Percentiles rank a stretch among this genome's conserved stretches.
Evolutionary conservation across 2,888 invertebrate genomes (phyloP).

Genomic region (Ichneumoninae sp.): DNA sequence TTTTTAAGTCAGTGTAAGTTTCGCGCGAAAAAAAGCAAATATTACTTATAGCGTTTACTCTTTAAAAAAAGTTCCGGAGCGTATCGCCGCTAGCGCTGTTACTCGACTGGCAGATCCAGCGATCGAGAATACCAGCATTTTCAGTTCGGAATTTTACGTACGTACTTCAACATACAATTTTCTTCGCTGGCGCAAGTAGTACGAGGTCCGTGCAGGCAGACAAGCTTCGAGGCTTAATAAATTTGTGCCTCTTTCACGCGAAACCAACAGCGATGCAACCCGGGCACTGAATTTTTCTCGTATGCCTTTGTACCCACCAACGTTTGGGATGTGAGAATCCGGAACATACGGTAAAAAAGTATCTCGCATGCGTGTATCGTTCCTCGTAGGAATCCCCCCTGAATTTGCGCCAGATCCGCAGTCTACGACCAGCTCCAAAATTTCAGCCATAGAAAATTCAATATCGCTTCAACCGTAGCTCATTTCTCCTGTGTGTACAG

Average conservation of each 20-base stretch:
- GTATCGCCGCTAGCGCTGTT: too few species aligned
- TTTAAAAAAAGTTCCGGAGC: too few species aligned
- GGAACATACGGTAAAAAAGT: neutral
- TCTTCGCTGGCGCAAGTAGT: neutral
- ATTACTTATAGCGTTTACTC: too few species aligned
- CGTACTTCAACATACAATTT: neutral
- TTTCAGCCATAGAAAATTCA: constrained; percentile 22
- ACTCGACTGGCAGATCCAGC: too few species aligned
- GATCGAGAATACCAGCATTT: too few species aligned
- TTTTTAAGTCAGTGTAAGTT: too few species aligned
- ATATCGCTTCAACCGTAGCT: constrained; percentile 4
- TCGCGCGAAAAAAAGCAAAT: too few species aligned
- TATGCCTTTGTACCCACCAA: neutral
- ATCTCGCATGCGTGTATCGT: neutral
- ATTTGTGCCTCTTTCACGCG: neutral
- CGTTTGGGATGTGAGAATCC: neutral
- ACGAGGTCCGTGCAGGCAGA: neutral
- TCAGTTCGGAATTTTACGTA: too few species aligned
- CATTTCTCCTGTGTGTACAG: neutral
- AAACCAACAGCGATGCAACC: neutral
- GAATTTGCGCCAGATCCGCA: neutral
- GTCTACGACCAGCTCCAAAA: constrained; percentile 12
- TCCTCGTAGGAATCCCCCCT: neutral
- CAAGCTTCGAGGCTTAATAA: neutral
- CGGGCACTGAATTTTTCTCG: neutral